A percentile compares a stretch with the other conserved stretches of the same genome.
Conservation (phyloP, 2,797 vertebrate species). For the Poeciliopsis gracilis region DNA sequence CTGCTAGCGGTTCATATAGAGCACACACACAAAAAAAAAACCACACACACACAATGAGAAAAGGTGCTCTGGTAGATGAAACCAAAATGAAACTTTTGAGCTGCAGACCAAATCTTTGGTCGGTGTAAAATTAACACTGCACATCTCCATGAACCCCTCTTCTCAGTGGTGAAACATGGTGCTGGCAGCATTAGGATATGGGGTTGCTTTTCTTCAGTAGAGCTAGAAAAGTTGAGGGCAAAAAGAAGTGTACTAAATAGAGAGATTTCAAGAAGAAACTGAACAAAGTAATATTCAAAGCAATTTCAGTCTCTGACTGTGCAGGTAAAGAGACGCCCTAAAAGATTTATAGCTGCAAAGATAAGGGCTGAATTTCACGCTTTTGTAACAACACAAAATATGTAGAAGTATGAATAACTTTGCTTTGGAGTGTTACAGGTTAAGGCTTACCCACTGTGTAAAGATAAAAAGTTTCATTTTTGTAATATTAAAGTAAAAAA, state of each 20-base stretch:
- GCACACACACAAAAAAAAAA: no score
- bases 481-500: background rate
- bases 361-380: background rate
- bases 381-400: background rate
- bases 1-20: no score
- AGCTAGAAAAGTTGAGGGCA: background rate
- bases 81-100: no score
- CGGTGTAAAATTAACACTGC: background rate
- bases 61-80: no score
- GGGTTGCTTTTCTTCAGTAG: background rate
- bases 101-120: no score
- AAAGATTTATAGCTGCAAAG: background rate
- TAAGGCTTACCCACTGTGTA: background rate
- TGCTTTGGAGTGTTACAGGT: background rate
- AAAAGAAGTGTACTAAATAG: background rate
- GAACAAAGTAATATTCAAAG: background rate
- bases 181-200: background rate
- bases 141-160: background rate
- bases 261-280: background rate
- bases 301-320: background rate
- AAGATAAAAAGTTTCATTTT: background rate
- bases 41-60: no score
- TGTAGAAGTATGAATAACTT: background rate
- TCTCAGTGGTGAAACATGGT: background rate
- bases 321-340: background rate